These are phyloP conservation scores for Graphium colonna DNA, from an alignment of 2,888 invertebrate species.

Conservation along the genomic window DNA sequence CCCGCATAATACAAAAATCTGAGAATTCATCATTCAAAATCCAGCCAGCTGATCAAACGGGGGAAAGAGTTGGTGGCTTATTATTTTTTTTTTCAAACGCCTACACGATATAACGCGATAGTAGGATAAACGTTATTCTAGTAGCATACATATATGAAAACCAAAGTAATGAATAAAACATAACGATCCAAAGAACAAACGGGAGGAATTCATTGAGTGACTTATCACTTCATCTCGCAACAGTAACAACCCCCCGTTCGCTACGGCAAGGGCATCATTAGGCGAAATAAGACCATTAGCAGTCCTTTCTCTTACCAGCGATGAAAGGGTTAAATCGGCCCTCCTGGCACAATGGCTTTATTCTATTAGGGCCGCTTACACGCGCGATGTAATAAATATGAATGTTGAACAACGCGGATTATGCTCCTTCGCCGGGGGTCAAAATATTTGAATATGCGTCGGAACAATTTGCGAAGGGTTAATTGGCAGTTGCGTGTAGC, in stretches of 20 bases:
- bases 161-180: conserved; percentile 24
- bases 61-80: conserved; percentile 59
- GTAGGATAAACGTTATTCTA: too few relatives aligned
- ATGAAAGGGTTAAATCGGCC: conserved; percentile 77
- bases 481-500: conserved; percentile 56
- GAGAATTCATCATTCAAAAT: conserved; percentile 75
- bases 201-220: conserved; percentile 62
- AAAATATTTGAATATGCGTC: conserved; percentile 77
- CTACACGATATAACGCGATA: too few relatives aligned
- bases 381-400: conserved; percentile 79
- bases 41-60: conserved; percentile 72
- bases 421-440: conserved; percentile 74
- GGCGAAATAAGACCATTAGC: conserved; percentile 77
- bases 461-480: conserved; percentile 73
- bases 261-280: conserved; percentile 66
- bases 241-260: conserved; percentile 53
- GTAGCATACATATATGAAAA: conserved; percentile 12
- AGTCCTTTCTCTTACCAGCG: conserved; percentile 74
- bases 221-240: conserved; percentile 75
- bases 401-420: conserved; percentile 76
- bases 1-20: conserved; percentile 41
- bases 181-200: conserved; percentile 44
- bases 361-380: conserved; percentile 76
- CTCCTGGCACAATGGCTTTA: conserved; percentile 71
- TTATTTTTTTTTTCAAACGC: conserved; percentile 29